Base-by-base conservation (phyloP, 2,797 vertebrate species). In the Telmatherina bonti region DNA sequence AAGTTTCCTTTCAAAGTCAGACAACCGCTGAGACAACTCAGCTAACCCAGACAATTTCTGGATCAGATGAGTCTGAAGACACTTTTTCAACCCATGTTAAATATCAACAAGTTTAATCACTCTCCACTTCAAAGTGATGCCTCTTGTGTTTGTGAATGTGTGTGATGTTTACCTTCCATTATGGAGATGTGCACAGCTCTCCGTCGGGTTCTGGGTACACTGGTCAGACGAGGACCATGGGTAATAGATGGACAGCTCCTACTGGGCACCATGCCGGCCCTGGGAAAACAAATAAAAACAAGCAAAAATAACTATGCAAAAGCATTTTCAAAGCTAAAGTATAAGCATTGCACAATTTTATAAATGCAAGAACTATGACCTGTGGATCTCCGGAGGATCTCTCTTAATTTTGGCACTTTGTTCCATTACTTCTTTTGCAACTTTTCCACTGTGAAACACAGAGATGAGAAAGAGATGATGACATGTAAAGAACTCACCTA, bases 351-450 rank as follows among this genome's bases (percentile, higher is more conserved):
- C 26, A 26, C 20, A 20, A 51, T 51, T 60, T 24, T 61, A 33
- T 41, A 18, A 27, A 15, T 11, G 12, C 45, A 47, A 22, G 7
- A 47, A 24, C 26, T 43, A 85, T 87, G 62, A 98, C 98, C 98
- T 95, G 94, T 99, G 98, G 68, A 99, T 99, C 92, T 99, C 97
- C 0, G 98, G 98, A 0, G 98, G 98, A 31, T 98, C 97, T 76
- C 98, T 90, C 89, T 98, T 99, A 89, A 99, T 99, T 95, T 98
- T 98, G 90, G 98, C 97, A 45, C 98, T 99, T 79, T 98, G 98
- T 88, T 99, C 98, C 97, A 99, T 99, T 47, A 99, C 98, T 85
- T 99, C 98, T 90, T 99, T 99, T 33, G 98, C 98, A 47, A 99
- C 98, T 0, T 97, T 96, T 79, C 98, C 98, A 11, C 94, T 95